Conservation (phyloP, 2,888 invertebrate species). For the Limnephilus rhombicus region DNA sequence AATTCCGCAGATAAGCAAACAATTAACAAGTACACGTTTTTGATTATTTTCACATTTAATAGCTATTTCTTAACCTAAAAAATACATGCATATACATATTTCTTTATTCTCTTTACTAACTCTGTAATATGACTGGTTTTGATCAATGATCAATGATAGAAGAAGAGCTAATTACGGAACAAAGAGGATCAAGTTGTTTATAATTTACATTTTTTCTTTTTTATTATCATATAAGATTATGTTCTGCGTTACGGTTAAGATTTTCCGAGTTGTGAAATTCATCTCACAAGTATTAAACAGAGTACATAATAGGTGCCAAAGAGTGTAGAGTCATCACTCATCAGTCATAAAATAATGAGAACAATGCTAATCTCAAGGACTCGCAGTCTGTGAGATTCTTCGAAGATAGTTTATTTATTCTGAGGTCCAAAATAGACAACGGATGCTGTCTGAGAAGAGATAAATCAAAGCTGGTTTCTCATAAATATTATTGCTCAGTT, state of each 20-base stretch:
- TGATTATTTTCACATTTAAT: no score
- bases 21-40: no score
- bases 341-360: neutral
- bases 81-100: no score
- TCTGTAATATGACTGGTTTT: no score
- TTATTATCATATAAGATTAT: neutral
- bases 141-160: no score
- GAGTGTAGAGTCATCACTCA: neutral
- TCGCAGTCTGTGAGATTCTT: slow-evolving; percentile 13
- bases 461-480: neutral
- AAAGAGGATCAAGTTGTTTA: no score
- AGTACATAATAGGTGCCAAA: neutral
- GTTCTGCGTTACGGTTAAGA: no score
- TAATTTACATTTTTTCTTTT: no score
- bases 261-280: neutral
- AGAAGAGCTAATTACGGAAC: no score
- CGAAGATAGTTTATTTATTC: slow-evolving; percentile 18
- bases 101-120: no score
- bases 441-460: neutral
- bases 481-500: neutral
- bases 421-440: neutral
- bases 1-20: no score
- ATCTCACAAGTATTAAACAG: neutral
- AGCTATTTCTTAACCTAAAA: no score
- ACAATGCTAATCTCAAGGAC: neutral